Conservation (phyloP, 2,797 vertebrate species). For the Moxostoma hubbsi region DNA sequence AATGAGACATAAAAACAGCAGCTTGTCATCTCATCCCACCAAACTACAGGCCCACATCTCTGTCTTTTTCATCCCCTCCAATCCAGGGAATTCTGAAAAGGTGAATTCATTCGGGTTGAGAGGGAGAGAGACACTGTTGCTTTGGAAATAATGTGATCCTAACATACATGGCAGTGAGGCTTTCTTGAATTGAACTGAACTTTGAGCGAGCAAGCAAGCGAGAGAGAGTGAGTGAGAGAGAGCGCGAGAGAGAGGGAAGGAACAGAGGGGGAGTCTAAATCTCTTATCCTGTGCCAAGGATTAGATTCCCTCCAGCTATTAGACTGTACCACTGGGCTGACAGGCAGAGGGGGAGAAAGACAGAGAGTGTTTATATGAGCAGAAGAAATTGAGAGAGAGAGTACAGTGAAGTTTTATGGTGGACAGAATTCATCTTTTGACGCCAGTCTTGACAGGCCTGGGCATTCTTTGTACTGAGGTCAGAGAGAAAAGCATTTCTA, state of each 20-base stretch:
- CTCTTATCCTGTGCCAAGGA: conserved; percentile 82
- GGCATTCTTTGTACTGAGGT: conserved; percentile 47
- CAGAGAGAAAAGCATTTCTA: conserved; percentile 28
- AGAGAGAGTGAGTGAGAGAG: conserved; percentile 5
- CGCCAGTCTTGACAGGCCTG: conserved; percentile 44
- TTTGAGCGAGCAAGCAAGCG: neutral
- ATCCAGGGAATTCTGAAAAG: conserved; percentile 74
- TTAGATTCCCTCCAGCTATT: conserved; percentile 80
- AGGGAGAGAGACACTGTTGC: conserved; percentile 57
- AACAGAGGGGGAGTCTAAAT: conserved; percentile 62
- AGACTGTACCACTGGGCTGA: conserved; percentile 78
- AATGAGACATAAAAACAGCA: conserved; percentile 63
- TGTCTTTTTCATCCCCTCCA: conserved; percentile 72
- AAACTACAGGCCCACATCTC: conserved; percentile 68
- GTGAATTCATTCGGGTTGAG: conserved; percentile 71
- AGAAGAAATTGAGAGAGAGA: conserved; percentile 30
- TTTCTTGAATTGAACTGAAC: conserved; percentile 55
- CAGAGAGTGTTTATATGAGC: conserved; percentile 44
- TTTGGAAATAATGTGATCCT: conserved; percentile 43
- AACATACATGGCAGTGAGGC: conserved; percentile 43
- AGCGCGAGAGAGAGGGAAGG: conserved; percentile 30
- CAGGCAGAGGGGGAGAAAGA: conserved; percentile 65
- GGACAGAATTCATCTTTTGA: conserved; percentile 53
- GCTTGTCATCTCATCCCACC: conserved; percentile 72
- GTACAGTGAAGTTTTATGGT: conserved; percentile 49